Evolutionary conservation across 30 jellyfish, hydroid and myxozoan genomes (phyloP).

Genomic region (Hydractinia symbiolongicarpus): DNA sequence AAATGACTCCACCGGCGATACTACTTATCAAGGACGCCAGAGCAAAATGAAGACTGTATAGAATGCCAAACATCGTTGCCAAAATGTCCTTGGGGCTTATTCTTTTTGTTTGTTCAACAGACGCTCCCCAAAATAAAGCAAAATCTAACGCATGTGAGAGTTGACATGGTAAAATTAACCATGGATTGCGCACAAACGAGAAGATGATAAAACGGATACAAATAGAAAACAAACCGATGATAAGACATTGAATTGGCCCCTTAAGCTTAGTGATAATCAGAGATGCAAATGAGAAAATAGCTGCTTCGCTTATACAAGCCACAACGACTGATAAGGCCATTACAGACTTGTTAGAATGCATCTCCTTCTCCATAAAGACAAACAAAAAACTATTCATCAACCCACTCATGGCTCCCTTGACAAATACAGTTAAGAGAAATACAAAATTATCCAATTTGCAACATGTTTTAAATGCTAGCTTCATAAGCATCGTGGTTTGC

Average conservation of each 20-base stretch:
- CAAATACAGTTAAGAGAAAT: conserved; percentile 41
- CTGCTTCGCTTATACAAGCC: conserved; percentile 55
- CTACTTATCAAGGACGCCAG: conserved; percentile 41
- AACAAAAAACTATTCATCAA: conserved; percentile 55
- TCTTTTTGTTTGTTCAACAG: conserved; percentile 34
- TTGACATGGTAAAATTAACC: conserved; percentile 57
- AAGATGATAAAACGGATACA: conserved; percentile 39
- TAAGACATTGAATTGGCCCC: conserved; percentile 38
- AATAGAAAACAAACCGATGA: conserved; percentile 33
- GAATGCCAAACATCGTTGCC: conserved; percentile 53
- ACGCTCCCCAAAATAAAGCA: conserved; percentile 76
- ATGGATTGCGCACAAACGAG: conserved; percentile 51
- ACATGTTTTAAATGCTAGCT: conserved; percentile 30
- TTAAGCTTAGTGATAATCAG: conserved; percentile 31
- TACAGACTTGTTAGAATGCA: conserved; percentile 29
- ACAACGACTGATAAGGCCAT: conserved; percentile 68
- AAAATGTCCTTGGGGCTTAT: conserved; percentile 43
- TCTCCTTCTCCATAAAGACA: conserved; percentile 24
- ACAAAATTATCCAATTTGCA: conserved; percentile 36
- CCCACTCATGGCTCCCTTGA: conserved; percentile 72
- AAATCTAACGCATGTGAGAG: conserved; percentile 58
- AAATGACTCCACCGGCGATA: conserved; percentile 46
- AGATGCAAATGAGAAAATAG: conserved; percentile 56
- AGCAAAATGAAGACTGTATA: conserved; percentile 55
- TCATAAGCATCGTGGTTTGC: not conserved